Evolutionary conservation across 2,888 invertebrate species (phyloP), one percentile per base, ranked within the genome.

Genomic region (Mesopsocus fuscifrons): DNA sequence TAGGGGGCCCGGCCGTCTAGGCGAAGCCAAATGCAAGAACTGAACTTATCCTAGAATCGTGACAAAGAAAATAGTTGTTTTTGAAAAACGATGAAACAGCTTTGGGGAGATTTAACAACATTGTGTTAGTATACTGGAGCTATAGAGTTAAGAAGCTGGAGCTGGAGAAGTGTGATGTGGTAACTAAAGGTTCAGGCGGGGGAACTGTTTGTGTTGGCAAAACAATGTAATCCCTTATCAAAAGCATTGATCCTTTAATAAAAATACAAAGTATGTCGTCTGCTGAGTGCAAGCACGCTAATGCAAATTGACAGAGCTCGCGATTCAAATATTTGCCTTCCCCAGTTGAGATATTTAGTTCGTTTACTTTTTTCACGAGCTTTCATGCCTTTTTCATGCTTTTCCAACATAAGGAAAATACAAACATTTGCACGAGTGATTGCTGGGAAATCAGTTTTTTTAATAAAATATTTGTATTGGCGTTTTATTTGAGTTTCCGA

Each of bases 261-360:
- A 38, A 38, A 38, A 38, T 15, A 38, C 17, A 34, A 38, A 38
- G 38, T 38, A 13, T 38, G 38, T 38, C 38, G 15, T n/a, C 20
- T 20, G 21, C n/a, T n/a, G n/a, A n/a, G n/a, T n/a, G n/a, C 21
- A 15, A 18, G 38, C 20, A 21, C 38, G 6, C 38, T 38, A 38
- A 38, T 38, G 38, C 21, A 38, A 38, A 38, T 38, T 38, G 38
- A 38, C 38, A 38, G 38, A 38, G 21, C 38, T 38, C 38, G 38
- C 20, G 17, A 20, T 38, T 38, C 38, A 38, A 38, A 38, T 38
- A 38, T 38, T 38, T 38, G 38, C 38, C 17, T 38, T 38, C 21
- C 20, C 38, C 38, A 38, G 38, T 38, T 38, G 15, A 38, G 38
- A 38, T 38, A 38, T 38, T 38, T 38, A 38, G 38, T 38, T 38